Evolutionary conservation across 2,888 invertebrate species (phyloP).

Genomic region (Hydrotaea cyrtoneurina): DNA sequence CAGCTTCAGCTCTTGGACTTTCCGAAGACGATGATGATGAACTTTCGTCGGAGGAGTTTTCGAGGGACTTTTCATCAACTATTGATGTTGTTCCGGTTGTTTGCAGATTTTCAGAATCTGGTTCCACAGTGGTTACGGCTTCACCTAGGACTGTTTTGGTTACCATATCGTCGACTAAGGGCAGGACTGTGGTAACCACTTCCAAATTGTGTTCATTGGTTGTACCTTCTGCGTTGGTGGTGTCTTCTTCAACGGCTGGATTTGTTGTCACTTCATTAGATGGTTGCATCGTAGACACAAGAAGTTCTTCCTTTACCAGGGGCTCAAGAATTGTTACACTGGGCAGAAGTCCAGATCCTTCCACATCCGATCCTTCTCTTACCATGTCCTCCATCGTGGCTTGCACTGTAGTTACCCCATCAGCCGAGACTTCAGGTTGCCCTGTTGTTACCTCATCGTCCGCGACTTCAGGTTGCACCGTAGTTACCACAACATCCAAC

Average conservation of each 20-base stretch:
- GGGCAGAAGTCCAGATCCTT: too few species aligned
- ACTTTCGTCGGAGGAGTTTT: slow-evolving; percentile 9
- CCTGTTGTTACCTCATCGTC: background rate
- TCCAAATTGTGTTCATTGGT: too few species aligned
- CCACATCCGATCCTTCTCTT: background rate
- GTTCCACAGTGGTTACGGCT: background rate
- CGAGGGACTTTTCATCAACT: background rate
- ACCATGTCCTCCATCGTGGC: background rate
- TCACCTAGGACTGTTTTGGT: background rate
- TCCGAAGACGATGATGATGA: background rate
- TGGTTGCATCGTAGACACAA: too few species aligned
- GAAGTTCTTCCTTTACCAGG: too few species aligned
- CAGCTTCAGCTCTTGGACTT: background rate
- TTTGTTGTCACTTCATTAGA: too few species aligned
- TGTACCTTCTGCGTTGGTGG: too few species aligned
- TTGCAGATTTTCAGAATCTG: background rate
- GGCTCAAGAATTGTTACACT: background rate
- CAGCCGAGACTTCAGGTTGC: too few species aligned
- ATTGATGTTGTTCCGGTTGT: background rate
- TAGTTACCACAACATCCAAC: background rate
- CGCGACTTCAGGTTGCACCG: too few species aligned
- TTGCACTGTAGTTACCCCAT: background rate
- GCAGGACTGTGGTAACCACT: background rate
- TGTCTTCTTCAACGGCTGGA: too few species aligned
- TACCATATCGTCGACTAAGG: background rate